Conservation (phyloP, 2,797 vertebrate genomes). For the Setipinna tenuifilis region DNA sequence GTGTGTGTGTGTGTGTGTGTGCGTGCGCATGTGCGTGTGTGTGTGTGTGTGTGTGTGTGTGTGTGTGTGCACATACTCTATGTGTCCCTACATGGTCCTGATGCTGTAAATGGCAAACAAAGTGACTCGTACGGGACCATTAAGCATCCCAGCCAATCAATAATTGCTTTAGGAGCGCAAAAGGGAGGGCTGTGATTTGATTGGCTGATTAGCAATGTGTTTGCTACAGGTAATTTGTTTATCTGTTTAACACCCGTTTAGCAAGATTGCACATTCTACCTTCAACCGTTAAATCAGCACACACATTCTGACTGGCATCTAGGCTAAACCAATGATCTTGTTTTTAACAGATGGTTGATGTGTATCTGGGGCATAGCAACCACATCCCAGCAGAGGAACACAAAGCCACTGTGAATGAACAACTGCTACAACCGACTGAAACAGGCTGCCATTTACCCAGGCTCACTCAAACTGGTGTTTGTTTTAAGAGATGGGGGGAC, state of each 20-base stretch:
- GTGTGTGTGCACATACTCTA: too few relatives aligned
- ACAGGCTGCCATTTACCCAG: neutral
- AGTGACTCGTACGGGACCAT: neutral
- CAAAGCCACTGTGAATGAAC: neutral
- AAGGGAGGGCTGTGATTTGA: neutral
- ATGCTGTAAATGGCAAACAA: neutral
- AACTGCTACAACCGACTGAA: neutral
- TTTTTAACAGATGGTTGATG: neutral
- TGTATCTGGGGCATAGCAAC: neutral
- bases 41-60: slow-evolving; percentile 29
- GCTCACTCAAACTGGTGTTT: neutral
- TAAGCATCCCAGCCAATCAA: neutral
- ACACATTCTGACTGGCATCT: neutral
- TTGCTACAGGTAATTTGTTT: too few relatives aligned
- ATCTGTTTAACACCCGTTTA: neutral
- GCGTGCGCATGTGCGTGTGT: neutral
- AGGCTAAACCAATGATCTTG: neutral
- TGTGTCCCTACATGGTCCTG: neutral
- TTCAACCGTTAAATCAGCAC: neutral
- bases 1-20: neutral
- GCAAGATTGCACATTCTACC: neutral
- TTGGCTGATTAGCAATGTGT: neutral
- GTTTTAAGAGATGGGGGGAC: neutral
- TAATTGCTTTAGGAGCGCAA: neutral
- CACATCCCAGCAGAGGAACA: neutral